Percentiles rank a stretch among this genome's conserved stretches.
These are phyloP conservation scores for Leuciscus waleckii DNA, from an alignment of 2,797 vertebrate species.

Conservation along the genomic window DNA sequence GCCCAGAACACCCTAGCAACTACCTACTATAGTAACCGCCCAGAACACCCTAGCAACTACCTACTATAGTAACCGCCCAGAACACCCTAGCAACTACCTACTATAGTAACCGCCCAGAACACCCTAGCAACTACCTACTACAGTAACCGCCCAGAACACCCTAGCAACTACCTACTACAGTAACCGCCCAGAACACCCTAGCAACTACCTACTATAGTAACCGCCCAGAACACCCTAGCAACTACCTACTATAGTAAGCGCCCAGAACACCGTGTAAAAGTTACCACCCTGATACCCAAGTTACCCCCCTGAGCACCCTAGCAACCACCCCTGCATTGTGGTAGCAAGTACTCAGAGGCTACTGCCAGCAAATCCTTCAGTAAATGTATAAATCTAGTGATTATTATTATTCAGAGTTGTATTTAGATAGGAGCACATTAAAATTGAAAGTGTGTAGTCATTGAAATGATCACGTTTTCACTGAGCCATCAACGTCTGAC, in stretches of 20 bases:
- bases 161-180: neutral
- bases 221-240: neutral
- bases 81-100: neutral
- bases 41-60: neutral
- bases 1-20: neutral
- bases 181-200: neutral
- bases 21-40: neutral
- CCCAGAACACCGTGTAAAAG: too few relatives aligned
- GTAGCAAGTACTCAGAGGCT: neutral
- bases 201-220: neutral
- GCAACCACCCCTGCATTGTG: neutral
- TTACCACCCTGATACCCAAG: neutral
- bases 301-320: neutral
- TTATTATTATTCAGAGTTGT: neutral
- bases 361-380: neutral
- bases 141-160: neutral
- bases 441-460: neutral
- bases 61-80: neutral
- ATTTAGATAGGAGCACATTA: neutral
- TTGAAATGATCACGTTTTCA: slow-evolving; percentile 3
- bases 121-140: neutral
- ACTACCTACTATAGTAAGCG: neutral
- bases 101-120: neutral
- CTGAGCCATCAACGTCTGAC: neutral
- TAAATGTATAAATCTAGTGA: neutral